Percentiles rank a stretch among this genome's conserved stretches.
These are phyloP conservation scores for Apamea anceps DNA, from an alignment of 2,888 invertebrate genomes.

Conservation along the genomic window DNA sequence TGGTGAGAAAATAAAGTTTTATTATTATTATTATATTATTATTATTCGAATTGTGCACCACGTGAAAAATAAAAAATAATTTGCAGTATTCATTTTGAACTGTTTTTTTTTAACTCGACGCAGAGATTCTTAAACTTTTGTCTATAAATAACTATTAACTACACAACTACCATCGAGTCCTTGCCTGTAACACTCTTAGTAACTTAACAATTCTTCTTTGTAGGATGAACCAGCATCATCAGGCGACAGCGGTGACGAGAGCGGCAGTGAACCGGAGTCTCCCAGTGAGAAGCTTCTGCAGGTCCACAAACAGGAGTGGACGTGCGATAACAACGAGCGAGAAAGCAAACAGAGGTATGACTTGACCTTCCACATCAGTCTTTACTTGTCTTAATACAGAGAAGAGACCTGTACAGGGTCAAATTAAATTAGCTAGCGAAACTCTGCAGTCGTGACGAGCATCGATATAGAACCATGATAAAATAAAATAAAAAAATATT, in stretches of 20 bases:
- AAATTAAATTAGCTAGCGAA: no score
- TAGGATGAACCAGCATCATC: conserved; percentile 88
- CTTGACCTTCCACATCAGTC: background rate
- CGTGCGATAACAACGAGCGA: conserved; percentile 73
- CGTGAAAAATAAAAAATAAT: background rate
- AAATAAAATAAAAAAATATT: no score
- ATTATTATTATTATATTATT: no score
- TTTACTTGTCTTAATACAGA: background rate
- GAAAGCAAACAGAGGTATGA: conserved; percentile 75
- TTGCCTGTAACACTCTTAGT: background rate
- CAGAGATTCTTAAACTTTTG: background rate
- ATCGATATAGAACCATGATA: no score
- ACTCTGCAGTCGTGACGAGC: no score
- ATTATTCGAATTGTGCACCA: background rate
- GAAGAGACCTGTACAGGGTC: background rate
- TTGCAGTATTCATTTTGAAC: background rate
- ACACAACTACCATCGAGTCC: background rate
- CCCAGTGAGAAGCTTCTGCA: conserved; percentile 84
- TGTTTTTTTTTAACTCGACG: background rate
- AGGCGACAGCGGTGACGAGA: conserved; percentile 89
- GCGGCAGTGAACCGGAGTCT: conserved; percentile 88
- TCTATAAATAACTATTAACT: background rate
- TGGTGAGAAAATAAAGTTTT: no score
- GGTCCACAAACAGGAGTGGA: conserved; percentile 81
- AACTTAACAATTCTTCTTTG: conserved; percentile 45